Conservation (phyloP, 2,113 vertebrate species). For the Tiliqua scincoides region DNA sequence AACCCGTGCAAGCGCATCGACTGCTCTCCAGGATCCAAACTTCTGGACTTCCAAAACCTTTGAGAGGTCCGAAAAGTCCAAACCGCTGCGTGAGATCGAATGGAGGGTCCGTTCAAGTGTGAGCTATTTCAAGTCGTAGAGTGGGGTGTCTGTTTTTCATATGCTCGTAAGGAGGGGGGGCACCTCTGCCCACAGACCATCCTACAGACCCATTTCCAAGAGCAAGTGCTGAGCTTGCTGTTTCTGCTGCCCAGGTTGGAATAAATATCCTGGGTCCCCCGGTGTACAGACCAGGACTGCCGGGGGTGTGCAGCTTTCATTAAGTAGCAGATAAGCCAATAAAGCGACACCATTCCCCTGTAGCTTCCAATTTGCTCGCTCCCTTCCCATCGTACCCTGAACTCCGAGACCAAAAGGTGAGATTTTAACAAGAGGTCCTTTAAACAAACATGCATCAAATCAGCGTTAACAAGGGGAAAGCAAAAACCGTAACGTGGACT, state of each 20-base stretch:
- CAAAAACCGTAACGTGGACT: not conserved
- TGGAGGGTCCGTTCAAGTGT: too few species aligned
- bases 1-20: not conserved
- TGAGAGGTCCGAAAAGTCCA: too few species aligned
- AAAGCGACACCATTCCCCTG: not conserved
- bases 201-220: not conserved
- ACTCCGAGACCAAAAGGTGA: not conserved
- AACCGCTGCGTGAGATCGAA: too few species aligned
- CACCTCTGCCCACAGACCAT: not conserved
- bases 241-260: not conserved
- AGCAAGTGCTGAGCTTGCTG: not conserved
- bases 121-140: too few species aligned
- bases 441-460: not conserved
- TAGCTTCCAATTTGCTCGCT: not conserved
- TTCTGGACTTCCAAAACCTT: not conserved
- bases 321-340: slow-evolving; percentile 3
- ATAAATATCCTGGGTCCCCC: slow-evolving; percentile 5
- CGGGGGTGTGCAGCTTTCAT: not conserved
- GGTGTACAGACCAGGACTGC: not conserved
- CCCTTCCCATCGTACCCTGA: not conserved
- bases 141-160: not conserved
- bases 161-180: not conserved
- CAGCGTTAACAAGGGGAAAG: not conserved
- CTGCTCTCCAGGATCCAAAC: not conserved
- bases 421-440: slow-evolving; percentile 13